A percentile compares a stretch with the other conserved stretches of the same genome.
Conservation (phyloP, 2,888 invertebrate species). For the Petrolisthes cinctipes region DNA sequence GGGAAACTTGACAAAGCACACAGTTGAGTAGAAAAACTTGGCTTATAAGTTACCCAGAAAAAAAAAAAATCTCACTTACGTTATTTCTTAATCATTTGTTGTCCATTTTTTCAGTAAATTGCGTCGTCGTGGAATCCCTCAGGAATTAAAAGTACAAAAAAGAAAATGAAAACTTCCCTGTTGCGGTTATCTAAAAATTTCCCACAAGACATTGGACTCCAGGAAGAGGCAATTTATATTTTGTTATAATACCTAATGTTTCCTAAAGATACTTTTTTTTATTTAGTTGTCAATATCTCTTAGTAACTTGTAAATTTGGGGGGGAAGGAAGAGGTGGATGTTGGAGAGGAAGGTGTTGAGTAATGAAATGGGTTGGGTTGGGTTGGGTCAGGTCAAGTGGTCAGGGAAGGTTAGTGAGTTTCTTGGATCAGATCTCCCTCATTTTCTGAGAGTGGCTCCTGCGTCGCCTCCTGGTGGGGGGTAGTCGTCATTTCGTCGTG, state of each 20-base stretch:
- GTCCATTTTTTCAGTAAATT: neutral
- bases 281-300: neutral
- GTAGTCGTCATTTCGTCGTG: constrained; percentile 10
- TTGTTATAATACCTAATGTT: neutral
- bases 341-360: neutral
- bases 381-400: neutral
- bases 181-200: neutral
- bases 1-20: neutral
- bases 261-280: neutral
- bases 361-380: too few species aligned
- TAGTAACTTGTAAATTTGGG: neutral
- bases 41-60: neutral
- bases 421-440: neutral
- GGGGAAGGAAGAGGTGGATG: too few species aligned
- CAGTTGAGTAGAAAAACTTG: neutral
- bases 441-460: constrained; percentile 8
- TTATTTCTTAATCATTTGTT: neutral
- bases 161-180: neutral
- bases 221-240: constrained; percentile 1
- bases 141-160: neutral
- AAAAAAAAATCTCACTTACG: neutral
- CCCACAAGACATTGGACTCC: neutral
- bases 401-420: neutral
- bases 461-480: neutral
- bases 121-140: neutral